Conservation (phyloP, 2,888 invertebrate genomes). For the Oegoconia quadripuncta region DNA sequence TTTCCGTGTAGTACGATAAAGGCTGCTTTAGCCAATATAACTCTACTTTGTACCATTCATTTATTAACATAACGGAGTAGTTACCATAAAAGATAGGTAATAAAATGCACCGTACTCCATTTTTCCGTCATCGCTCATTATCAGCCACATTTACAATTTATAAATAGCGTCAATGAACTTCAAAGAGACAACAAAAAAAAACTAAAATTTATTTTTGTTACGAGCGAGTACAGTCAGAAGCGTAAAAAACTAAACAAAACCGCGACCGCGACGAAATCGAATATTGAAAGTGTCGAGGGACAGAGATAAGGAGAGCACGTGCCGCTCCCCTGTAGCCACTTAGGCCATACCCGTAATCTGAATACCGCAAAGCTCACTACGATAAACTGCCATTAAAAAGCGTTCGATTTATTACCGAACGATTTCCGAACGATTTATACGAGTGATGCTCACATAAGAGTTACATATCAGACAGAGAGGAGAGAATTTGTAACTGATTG, state of each 20-base stretch:
- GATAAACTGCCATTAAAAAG: conserved; percentile 79
- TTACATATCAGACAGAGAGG: conserved; percentile 11
- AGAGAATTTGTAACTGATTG: too few relatives aligned
- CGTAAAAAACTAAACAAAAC: conserved; percentile 39
- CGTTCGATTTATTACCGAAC: conserved; percentile 77
- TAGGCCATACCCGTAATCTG: conserved; percentile 70
- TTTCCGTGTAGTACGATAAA: conserved; percentile 44
- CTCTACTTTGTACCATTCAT: not conserved
- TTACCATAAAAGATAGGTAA: too few relatives aligned
- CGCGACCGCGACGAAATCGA: conserved; percentile 64
- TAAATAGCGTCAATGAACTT: conserved; percentile 33
- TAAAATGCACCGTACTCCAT: too few relatives aligned
- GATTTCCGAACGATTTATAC: conserved; percentile 70
- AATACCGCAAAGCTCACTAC: conserved; percentile 75
- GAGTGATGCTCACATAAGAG: conserved; percentile 24
- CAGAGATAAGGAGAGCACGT: conserved; percentile 71
- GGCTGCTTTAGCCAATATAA: conserved; percentile 29
- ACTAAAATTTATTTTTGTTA: conserved; percentile 36
- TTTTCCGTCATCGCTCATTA: not conserved
- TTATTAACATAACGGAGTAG: too few relatives aligned
- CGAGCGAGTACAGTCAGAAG: conserved; percentile 27
- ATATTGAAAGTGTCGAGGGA: conserved; percentile 78
- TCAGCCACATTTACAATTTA: conserved; percentile 14
- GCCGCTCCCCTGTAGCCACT: conserved; percentile 72
- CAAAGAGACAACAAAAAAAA: conserved; percentile 27